Base-by-base conservation (phyloP, 2,888 invertebrate species). In the Lathronympha strigana region DNA sequence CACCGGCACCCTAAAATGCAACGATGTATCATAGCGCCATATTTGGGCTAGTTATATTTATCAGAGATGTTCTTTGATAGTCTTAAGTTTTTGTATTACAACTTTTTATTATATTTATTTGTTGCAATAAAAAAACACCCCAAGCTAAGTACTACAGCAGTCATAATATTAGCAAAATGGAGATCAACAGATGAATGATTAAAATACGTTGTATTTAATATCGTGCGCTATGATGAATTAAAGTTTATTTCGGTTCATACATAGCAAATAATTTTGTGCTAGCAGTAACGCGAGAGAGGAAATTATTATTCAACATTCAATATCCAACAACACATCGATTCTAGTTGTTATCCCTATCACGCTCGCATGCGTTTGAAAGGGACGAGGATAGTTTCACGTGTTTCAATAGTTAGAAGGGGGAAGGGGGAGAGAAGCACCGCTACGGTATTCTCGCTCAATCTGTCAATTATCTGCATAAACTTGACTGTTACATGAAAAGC, bases 401-500 rank as follows among this genome's bases (percentile, higher is more conserved):
- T 40, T 51, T 66, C 63, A 57, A 68, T 69, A 38, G 47, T 43
- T 45, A 43, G 53, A 67, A 54, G 55, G 60, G 61, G 19, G 21
- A 45, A 51, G 31, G n/a, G 23, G 38, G 50, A 17, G 19, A 11
- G n/a, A n/a, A n/a, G n/a, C 36, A 21, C 19, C 51, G 61, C 47
- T 23, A n/a, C 55, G n/a, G 55, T 19, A 31, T 47, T 77, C 75
- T 88, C 88, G 87, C 87, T 89, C 88, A 77, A 81, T 81, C 84
- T 88, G 88, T 89, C 88, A 88, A 86, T 86, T 87, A 87, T 73
- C 72, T 68, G 67, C 76, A 73, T 75, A 73, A 73, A 73, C 72
- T 71, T 73, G 78, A 73, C 77, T 74, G 78, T 75, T 75, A 77
- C 79, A 77, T 68, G 70, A 72, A 69, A 68, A 57, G 71, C 71